Base-by-base conservation (phyloP, 1,140 invertebrate genomes). In the Drosophila littoralis region DNA sequence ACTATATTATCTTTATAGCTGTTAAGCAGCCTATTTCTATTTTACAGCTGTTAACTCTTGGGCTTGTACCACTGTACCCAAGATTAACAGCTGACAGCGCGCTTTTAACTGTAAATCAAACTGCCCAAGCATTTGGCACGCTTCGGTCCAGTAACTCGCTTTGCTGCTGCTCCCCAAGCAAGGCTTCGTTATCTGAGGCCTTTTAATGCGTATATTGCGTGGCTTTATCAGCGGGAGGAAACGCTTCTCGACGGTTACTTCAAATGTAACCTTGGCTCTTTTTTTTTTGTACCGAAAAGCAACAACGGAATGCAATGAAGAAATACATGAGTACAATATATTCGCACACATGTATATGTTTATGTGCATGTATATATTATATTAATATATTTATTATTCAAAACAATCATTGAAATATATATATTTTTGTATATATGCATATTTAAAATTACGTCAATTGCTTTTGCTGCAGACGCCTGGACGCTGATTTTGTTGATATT, bases 391-490 rank as follows among this genome's bases (percentile, higher is more conserved):
- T 12, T 46, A 65, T 65, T 12, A 17, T 46, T 17, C 46, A 55
- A 51, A 55, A 45, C 40, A 28, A 28, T 45, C 40, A 63, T 38
- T 61, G 36, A 61, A 61, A 33, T 48, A 63, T 43, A 17, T 17
- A 17, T 17, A 17, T n/a, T n/a, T n/a, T 15, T 40, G 15, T 17
- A 67, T 9, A 2, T 13, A 57, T 48, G 12, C 33, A 38, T 61
- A 54, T 58, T 52, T 66, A 36, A 73, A 73, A 67, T 68, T 54
- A 68, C 64, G 71, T 74, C 71, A 74, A 74, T 64, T 67, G 46
- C 12, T 40, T 35, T 51, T 28, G 33, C 55, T 55, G 64, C 52
- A 58, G 59, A 71, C 59, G 51, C 55, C 50, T 71, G 57, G 68
- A 45, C 36, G 57, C 58, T 51, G 28, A 15, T 13, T 63, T 69